A percentile compares a stretch with the other conserved stretches of the same genome.
phyloP scores from a whole-genome alignment of 2,888 invertebrate genomes.

The Sarcophaga subvicina region DNA sequence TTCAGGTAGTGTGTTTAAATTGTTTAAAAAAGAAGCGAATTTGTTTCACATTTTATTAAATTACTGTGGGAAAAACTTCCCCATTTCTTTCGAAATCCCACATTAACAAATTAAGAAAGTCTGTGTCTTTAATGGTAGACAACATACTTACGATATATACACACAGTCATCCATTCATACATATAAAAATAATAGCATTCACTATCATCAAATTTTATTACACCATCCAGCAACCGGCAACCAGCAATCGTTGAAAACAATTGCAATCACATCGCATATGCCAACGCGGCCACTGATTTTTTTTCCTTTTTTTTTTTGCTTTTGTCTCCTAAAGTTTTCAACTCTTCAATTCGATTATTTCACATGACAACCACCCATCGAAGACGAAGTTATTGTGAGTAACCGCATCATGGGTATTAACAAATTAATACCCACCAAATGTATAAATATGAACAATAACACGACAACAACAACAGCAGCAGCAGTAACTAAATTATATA shows the following conservation, averaged over 20 bases:
- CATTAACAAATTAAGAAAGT: slow-evolving; percentile 61
- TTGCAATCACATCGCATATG: slow-evolving; percentile 40
- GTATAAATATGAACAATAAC: slow-evolving; percentile 43
- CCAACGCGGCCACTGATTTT: not conserved
- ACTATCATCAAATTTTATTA: slow-evolving; percentile 55
- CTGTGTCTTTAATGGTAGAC: slow-evolving; percentile 7
- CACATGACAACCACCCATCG: slow-evolving; percentile 60
- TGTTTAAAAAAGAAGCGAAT: not conserved
- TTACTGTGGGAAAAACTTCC: slow-evolving; percentile 54
- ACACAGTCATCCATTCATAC: not conserved
- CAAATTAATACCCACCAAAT: slow-evolving; percentile 56
- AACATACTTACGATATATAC: not conserved
- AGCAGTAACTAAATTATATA: not conserved
- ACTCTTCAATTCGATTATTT: slow-evolving; percentile 43
- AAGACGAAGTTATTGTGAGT: slow-evolving; percentile 24
- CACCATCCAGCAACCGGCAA: slow-evolving; percentile 23
- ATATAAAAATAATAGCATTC: slow-evolving; percentile 44
- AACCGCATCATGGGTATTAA: slow-evolving; percentile 62
- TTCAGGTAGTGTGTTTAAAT: no score
- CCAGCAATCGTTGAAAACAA: slow-evolving; percentile 22
- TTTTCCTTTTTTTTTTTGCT: slow-evolving; percentile 21
- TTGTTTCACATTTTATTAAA: slow-evolving; percentile 22
- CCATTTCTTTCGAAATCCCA: slow-evolving; percentile 8
- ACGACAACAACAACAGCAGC: not conserved
- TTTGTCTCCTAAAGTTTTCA: slow-evolving; percentile 5